phyloP scores from a whole-genome alignment of 2,888 invertebrate species.

The Dryomyza anilis region DNA sequence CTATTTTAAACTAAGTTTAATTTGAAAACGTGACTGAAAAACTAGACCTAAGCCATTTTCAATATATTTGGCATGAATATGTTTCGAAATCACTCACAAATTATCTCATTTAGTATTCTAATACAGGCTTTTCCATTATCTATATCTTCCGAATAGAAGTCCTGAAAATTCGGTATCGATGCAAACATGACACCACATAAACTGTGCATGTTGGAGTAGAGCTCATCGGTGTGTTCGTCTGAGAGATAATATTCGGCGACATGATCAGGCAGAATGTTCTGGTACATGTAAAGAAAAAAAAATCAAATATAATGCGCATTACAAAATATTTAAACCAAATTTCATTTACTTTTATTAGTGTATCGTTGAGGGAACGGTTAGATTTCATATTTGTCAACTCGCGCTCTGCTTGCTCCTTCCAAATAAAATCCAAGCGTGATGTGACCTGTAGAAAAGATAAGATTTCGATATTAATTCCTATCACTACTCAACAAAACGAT shows the following conservation, averaged over 20 bases:
- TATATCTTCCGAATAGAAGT: conserved; percentile 96
- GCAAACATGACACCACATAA: conserved; percentile 96
- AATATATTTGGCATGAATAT: no score
- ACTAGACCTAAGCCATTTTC: neutral
- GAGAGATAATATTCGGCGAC: conserved; percentile 93
- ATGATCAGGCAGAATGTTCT: conserved; percentile 95
- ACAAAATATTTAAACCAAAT: neutral
- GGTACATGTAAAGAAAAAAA: neutral
- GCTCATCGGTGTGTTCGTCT: conserved; percentile 70
- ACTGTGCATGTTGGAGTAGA: conserved; percentile 60
- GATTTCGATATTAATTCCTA: no score
- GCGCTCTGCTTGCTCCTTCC: conserved; percentile 95
- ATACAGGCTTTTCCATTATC: conserved; percentile 99
- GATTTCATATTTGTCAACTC: conserved; percentile 94
- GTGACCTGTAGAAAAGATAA: conserved; percentile 74
- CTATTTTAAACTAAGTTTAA: no score
- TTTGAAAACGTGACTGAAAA: no score
- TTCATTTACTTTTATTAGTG: conserved; percentile 58
- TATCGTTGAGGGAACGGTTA: conserved; percentile 78
- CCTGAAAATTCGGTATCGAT: conserved; percentile 96
- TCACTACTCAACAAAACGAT: no score
- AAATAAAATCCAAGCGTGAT: conserved; percentile 92
- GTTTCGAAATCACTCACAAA: conserved; percentile 70
- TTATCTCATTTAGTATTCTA: conserved; percentile 95
- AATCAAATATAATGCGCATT: neutral